These are phyloP conservation scores for Salticus scenicus DNA, from an alignment of 2,888 invertebrate genomes.

Conservation along the genomic window DNA sequence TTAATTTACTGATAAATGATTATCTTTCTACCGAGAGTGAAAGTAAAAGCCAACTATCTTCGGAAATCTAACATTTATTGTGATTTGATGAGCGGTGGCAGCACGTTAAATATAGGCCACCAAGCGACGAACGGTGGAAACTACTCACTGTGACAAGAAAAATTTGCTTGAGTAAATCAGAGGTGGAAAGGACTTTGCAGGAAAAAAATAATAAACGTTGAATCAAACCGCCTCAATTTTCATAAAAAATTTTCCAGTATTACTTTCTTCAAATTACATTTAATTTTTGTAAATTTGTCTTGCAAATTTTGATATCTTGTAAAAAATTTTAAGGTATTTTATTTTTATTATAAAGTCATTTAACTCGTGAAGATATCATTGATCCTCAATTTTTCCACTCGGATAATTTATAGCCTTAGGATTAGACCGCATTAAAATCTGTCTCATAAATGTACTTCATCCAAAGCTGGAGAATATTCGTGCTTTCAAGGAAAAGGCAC, in stretches of 20 bases:
- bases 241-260: too few species aligned
- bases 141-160: not conserved
- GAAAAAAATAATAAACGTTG: not conserved
- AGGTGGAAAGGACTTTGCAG: not conserved
- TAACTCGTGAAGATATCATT: not conserved
- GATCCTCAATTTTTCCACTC: not conserved
- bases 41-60: not conserved
- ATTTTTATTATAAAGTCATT: not conserved
- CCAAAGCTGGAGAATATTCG: not conserved
- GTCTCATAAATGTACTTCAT: not conserved
- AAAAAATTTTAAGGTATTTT: too few species aligned
- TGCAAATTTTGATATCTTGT: too few species aligned
- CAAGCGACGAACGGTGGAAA: not conserved
- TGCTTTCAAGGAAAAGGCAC: not conserved
- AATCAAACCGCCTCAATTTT: too few species aligned
- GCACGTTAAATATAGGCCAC: conserved; percentile 6
- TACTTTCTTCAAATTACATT: too few species aligned
- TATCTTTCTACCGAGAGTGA: not conserved
- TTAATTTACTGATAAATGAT: not conserved
- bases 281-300: too few species aligned
- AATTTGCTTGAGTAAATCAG: not conserved
- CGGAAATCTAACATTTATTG: not conserved
- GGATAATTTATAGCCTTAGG: not conserved
- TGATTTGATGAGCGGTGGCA: not conserved
- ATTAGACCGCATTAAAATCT: not conserved